These are phyloP conservation scores for Acrobasis consociella DNA, from an alignment of 2,888 invertebrate species.

Conservation along the genomic window DNA sequence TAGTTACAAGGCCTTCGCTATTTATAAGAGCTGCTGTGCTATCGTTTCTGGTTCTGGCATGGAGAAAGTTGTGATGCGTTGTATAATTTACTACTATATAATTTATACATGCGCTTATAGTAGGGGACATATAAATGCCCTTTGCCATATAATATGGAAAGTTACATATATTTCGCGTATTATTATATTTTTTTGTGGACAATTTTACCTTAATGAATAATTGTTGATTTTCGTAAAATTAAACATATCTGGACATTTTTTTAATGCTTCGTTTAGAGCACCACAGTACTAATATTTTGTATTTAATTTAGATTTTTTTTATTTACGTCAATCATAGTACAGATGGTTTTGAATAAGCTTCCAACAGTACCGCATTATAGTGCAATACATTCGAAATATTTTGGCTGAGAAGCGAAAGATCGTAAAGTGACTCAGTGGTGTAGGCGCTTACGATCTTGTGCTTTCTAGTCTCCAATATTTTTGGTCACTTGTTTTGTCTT, in stretches of 20 bases:
- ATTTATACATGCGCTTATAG: conserved; percentile 29
- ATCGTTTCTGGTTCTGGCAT: conserved; percentile 59
- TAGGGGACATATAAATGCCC: conserved; percentile 43
- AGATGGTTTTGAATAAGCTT: conserved; percentile 18
- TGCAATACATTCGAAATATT: conserved; percentile 28
- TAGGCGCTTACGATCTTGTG: not conserved
- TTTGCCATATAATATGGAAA: conserved; percentile 56
- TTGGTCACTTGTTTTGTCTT: conserved; percentile 51
- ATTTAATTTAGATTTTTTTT: conserved; percentile 44
- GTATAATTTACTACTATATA: conserved; percentile 46
- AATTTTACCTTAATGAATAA: conserved; percentile 46
- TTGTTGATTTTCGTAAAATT: conserved; percentile 32
- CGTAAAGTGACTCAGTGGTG: not conserved
- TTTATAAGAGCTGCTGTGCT: conserved; percentile 66
- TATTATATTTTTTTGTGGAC: conserved; percentile 54
- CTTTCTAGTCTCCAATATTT: conserved; percentile 24
- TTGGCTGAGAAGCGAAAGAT: conserved; percentile 3
- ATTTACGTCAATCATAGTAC: conserved; percentile 18
- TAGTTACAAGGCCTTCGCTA: conserved; percentile 77
- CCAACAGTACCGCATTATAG: conserved; percentile 22
- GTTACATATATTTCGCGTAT: conserved; percentile 54
- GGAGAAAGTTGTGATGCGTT: conserved; percentile 62
- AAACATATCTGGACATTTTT: conserved; percentile 28
- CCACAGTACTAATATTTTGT: conserved; percentile 34
- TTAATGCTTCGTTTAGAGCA: conserved; percentile 20